Percentiles rank a stretch among this genome's conserved stretches.
Evolutionary conservation across 2,888 invertebrate species (phyloP).

Genomic region (Dorcus hopei): DNA sequence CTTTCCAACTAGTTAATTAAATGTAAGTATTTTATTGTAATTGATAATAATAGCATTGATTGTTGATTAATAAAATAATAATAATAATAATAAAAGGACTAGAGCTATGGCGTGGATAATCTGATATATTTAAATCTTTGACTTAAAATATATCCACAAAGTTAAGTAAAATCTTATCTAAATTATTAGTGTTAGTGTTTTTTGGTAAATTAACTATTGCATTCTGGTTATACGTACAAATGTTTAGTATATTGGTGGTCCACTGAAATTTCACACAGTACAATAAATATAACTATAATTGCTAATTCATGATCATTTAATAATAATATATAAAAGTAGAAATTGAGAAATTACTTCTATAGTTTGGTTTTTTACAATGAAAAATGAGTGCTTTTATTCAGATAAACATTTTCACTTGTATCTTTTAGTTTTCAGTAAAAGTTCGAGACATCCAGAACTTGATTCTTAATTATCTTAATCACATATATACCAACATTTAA

Average conservation of each 20-base stretch:
- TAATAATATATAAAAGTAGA: constrained; percentile 38
- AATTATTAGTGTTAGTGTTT: constrained; percentile 9
- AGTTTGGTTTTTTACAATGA: constrained; percentile 5
- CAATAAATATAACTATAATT: constrained; percentile 15
- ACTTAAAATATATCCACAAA: constrained; percentile 6
- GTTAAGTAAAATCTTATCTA: constrained; percentile 13
- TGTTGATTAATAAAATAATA: no score
- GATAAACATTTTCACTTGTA: not conserved
- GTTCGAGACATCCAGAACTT: not conserved
- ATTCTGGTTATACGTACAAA: constrained; percentile 11
- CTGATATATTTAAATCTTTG: no score
- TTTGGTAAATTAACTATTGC: not conserved
- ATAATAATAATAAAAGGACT: no score
- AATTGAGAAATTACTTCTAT: constrained; percentile 20
- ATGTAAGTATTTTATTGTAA: no score
- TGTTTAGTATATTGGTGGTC: constrained; percentile 34
- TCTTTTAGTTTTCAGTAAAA: constrained; percentile 1
- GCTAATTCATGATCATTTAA: constrained; percentile 9
- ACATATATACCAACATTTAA: constrained; percentile 9
- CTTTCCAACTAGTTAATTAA: no score
- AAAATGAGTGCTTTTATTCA: not conserved
- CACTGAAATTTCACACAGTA: constrained; percentile 41
- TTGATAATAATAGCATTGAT: no score
- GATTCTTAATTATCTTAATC: not conserved
- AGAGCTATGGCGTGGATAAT: no score